Base-by-base conservation (phyloP, 2,113 vertebrate genomes). In the Uropsilus gracilis region DNA sequence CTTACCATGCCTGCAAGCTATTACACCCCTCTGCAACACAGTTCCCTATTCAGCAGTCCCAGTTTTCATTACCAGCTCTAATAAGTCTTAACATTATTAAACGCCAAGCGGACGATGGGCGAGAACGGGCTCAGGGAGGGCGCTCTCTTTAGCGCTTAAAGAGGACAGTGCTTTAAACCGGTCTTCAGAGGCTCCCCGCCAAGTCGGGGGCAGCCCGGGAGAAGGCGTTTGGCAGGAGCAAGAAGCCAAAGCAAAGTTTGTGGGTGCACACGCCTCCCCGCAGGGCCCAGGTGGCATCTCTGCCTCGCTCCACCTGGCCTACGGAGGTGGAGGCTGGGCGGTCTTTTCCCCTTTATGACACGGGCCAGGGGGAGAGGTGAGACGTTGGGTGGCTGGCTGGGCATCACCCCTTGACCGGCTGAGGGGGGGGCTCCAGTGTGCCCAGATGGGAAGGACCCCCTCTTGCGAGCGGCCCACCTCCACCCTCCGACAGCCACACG, bases 21-120 rank as follows among this genome's bases (percentile, higher is more conserved):
- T 99, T 99, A 99, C 99, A 99, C 98, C 98, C 98, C 98, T 98
- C 99, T 98, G 98, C 99, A 98, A 99, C 99, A 99, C 98, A 98
- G 98, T 98, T 98, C 98, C 98, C 99, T 98, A 99, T 99, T 99
- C 99, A 99, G 97, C 98, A 98, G 97, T 94, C 99, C 97, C 98
- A 98, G 98, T 99, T 99, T 99, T 98, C 99, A 99, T 98, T 98
- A 99, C 99, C 98, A 98, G 98, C 98, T 99, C 99, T 99, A 99
- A 99, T 99, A 99, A 99, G 99, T 99, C 99, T 99, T 99, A 99
- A 99, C 99, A 97, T 99, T 99, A 99, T 99, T 99, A 99, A 99
- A 99, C 98, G 98, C 99, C 99, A 99, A 98, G 98, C 98, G 98
- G 99, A 98, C 99, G 98, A 98, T 98, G 98, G 98, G 98, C 98